Base-by-base conservation (phyloP, 2,113 vertebrate species). In the Rynchops niger region DNA sequence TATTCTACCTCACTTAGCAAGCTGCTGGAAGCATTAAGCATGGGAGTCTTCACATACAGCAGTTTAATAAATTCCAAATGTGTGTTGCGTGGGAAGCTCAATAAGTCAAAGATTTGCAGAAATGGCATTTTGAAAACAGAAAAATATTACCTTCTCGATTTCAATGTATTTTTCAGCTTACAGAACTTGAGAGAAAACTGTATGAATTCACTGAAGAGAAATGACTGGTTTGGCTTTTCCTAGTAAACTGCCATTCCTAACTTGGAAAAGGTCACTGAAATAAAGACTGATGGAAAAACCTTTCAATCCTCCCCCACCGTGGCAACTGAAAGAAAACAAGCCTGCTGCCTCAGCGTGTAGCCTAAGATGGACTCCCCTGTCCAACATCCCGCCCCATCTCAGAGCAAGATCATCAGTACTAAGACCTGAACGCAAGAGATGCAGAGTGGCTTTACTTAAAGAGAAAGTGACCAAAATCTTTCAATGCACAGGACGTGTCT, bases 31-130 rank as follows among this genome's bases (percentile, higher is more conserved):
- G 67, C 61, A 96, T 73, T 84, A 94, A 93, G 77, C 70, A 65
- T 52, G 32, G 79, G 83, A 88, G 70, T 73, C 73, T 86, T 88
- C 29, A 87, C 6, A 14, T 26, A 59, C 65, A 95, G 85, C 85
- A 93, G 66, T 82, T 94, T 90, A 91, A 85, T 87, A 93, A 92
- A 96, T 97, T 95, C 86, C 70, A 94, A 97, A 83, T 52, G 79
- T 34, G 38, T 34, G 66, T 11, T 84, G 86, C 0, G 17, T 92
- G 83, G 94, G 86, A 92, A 91, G 91, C 86, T 90, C 62, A 76
- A 2, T 38, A 87, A 95, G 69, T 52, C 61, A 77, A 91, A 92
- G 77, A 87, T 40, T 40, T 79, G 43, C 50, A 94, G 82, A 95
- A 95, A 91, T 62, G 82, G n/a, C 62, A 96, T 94, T 95, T 53